A percentile compares a stretch with the other conserved stretches of the same genome.
These are phyloP conservation scores for Plagiodera versicolora DNA, from an alignment of 2,888 invertebrate species.

Conservation along the genomic window DNA sequence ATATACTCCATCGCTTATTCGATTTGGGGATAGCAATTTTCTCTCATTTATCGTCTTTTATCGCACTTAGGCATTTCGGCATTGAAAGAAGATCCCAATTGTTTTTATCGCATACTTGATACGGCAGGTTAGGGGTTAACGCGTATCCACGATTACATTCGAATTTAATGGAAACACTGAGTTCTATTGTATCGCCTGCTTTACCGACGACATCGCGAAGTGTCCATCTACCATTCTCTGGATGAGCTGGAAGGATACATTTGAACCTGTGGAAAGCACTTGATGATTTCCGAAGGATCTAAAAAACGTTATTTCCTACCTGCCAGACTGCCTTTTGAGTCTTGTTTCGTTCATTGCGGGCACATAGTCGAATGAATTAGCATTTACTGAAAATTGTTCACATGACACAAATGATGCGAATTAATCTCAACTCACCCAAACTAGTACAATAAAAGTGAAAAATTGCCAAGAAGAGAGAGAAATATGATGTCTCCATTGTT, in stretches of 20 bases:
- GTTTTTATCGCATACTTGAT: constrained; percentile 19
- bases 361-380: background rate
- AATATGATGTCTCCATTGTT: background rate
- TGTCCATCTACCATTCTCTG: constrained; percentile 22
- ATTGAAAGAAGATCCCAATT: constrained; percentile 11
- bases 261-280: background rate
- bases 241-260: constrained; percentile 20
- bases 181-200: constrained; percentile 18
- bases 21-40: too few species aligned
- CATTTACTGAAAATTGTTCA: too few species aligned
- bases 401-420: too few species aligned
- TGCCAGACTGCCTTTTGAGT: background rate
- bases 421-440: too few species aligned
- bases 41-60: too few species aligned
- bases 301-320: background rate
- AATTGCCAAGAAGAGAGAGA: too few species aligned
- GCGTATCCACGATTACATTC: constrained; percentile 20
- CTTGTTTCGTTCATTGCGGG: background rate
- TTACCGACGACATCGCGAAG: constrained; percentile 15
- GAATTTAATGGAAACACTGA: constrained; percentile 17
- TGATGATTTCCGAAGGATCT: too few species aligned
- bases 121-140: constrained; percentile 11
- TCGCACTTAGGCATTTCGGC: constrained; percentile 25
- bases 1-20: too few species aligned
- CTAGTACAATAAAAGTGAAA: too few species aligned